Base-by-base conservation (phyloP, 2,113 vertebrate species). In the Cyanocitta stelleri region DNA sequence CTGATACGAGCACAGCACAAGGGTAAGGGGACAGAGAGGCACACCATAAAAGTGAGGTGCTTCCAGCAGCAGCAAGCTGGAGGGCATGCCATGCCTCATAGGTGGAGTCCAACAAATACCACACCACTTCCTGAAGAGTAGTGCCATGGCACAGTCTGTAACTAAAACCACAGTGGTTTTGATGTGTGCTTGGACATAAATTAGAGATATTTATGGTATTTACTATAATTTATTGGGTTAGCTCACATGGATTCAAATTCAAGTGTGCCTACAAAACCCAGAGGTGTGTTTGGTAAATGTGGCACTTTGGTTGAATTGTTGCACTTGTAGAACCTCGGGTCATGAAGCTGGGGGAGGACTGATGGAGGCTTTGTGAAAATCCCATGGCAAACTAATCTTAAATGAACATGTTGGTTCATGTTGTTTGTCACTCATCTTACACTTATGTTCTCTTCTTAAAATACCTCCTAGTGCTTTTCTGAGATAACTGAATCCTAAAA, bases 1-100 rank as follows among this genome's bases (percentile, higher is more conserved):
- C 23, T 26, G 59, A 44, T 11, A 59, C 3, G 24, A 72, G 39
- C 29, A 41, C 16, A 51, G 16, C 27, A 32, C 13, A 52, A 71
- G 59, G 41, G 27, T 1, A 3, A 4, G 9, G 16, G 56, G 32
- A 22, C 66, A 68, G 30, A 58, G 41, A 68, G 13, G 16, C 26
- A 54, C 8, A 8, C 13, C 11, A 23, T n/a, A 15, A 44, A 62
- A 54, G 29, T 0, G 3, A 82, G 51, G 26, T 3, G 6, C 17
- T 49, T 58, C 21, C 11, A 41, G n/a, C 52, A 62, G 35, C 32
- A 51, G 52, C n/a, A 75, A 58, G 10, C 23, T 0, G 0, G 39
- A 69, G 35, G 27, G 16, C 19, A 30, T 1, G 0, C 30, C 3
- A 0, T n/a, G 23, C 17, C 39, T 84, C 10, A 18, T 18, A 16